Base-by-base conservation (phyloP, 2,797 vertebrate genomes). In the Acrossocheilus fasciatus region DNA sequence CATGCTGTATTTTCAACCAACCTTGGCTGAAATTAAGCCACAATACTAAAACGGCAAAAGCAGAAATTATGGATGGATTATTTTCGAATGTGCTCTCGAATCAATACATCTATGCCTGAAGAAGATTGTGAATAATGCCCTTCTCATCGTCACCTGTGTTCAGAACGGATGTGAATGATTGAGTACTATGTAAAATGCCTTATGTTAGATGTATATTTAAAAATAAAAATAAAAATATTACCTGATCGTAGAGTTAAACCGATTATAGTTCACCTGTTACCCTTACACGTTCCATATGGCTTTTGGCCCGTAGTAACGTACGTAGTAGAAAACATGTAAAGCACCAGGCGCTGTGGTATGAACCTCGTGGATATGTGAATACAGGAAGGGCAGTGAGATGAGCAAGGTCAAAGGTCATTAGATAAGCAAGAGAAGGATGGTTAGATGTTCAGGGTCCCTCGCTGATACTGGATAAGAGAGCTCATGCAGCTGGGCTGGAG, bases 401-500 rank as follows among this genome's bases (percentile, higher is more conserved):
- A 95, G 94, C 92, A 64, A 91, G 93, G 93, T 94, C 93, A 93
- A 94, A 93, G 83, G 91, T 94, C 89, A 91, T 93, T 87, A 91
- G 91, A 93, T 93, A 94, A 92, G 90, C 92, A 74, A 91, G 80
- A 85, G 87, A 89, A 94, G 82, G 87, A 93, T 92, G 83, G 93
- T 92, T 91, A 85, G 93, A 94, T 93, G 95, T 92, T 92, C 92
- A 92, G 83, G 93, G 92, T 94, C 93, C 95, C 93, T 93, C 92
- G 90, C 91, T 92, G 93, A 91, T 92, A 89, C 93, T 92, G 93
- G 87, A 64, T 86, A 84, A 90, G 89, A 92, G 90, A 91, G 91
- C 91, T 95, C 96, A 96, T 96, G 96, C 96, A 96, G 94, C 92
- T 92, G 41, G 88, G 93, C 92, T 92, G 89, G 89, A 93, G 80